Percentiles rank a stretch among this genome's conserved stretches.
Conservation (phyloP, 2,888 invertebrate species). For the Bellardia bayeri region DNA sequence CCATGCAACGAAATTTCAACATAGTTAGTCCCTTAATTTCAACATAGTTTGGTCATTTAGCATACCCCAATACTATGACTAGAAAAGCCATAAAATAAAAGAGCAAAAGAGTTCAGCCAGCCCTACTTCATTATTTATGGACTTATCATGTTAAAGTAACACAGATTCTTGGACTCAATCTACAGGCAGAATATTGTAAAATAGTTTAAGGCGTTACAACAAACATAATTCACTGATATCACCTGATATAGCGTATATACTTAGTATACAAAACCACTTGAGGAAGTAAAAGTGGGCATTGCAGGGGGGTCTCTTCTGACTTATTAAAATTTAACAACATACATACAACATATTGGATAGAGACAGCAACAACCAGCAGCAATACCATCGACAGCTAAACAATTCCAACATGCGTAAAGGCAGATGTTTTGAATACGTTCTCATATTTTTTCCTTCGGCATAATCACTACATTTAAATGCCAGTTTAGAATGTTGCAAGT, state of each 20-base stretch:
- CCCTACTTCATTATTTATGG: too few species aligned
- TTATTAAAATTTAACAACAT: constrained; percentile 62
- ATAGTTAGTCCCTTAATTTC: too few species aligned
- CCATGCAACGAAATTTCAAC: too few species aligned
- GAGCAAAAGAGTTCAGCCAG: too few species aligned
- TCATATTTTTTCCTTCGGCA: not conserved
- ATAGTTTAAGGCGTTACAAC: too few species aligned
- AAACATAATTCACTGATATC: not conserved
- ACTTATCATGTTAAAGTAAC: too few species aligned
- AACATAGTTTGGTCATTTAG: too few species aligned
- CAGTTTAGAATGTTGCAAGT: constrained; percentile 67
- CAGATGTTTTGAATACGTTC: constrained; percentile 8
- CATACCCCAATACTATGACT: too few species aligned
- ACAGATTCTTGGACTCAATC: too few species aligned
- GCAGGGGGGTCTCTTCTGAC: constrained; percentile 29
- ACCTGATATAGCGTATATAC: not conserved
- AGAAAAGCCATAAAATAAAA: too few species aligned
- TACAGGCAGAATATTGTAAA: too few species aligned
- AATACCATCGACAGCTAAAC: constrained; percentile 31
- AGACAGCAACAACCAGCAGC: constrained; percentile 6
- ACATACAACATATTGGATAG: constrained; percentile 15
- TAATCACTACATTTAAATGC: constrained; percentile 68
- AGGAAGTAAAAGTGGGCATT: constrained; percentile 51
- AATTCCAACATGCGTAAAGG: constrained; percentile 37
- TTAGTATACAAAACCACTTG: constrained; percentile 36